Evolutionary conservation across 1,140 invertebrate genomes (phyloP), one percentile per base, ranked within the genome.

Genomic region (Pemphigus obesinymphae): DNA sequence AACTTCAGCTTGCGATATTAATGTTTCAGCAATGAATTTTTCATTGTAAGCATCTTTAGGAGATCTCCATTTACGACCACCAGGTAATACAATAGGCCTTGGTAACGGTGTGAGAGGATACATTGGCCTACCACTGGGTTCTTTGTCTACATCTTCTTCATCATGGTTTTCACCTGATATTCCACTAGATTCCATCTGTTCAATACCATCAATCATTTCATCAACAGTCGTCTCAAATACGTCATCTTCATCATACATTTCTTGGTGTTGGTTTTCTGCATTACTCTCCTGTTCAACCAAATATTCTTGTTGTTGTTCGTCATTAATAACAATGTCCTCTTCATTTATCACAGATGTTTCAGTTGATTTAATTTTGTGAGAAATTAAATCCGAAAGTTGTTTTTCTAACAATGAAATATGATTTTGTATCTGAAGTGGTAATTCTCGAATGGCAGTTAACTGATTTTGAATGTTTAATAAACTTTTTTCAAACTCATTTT

Each of bases 11-110:
- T 93, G 92, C 20, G 90, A 90, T 78, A 91, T 90, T 81, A 95
- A 87, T 5, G 91, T 92, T 85, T 93, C 92, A 58, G 91, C 91
- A 55, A 94, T 93, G 87, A 92, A 90, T 83, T 93, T 91, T 82
- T 95, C 93, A 84, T 92, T 91, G 87, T 92, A 93, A 82, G 92
- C 93, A 86, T 94, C 93, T 86, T 92, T 91, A 4, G 92, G 92
- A 84, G 90, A 89, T 84, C 90, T 90, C 93, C 93, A 94, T 85
- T 90, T 90, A 58, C 92, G 88, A 15, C 92, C 93, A 55, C 91
- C 91, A 5, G 91, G 91, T 48, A 92, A 87, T 43, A 92, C 88
- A 34, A 92, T 85, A 7, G 91, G 90, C 61, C 91, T 87, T 48
- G 88, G 87, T 75, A 87, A 86, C 10, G 90, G 90, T 29, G 87